Base-by-base conservation (phyloP, 2,113 vertebrate species). In the Melanostigma gelatinosum region DNA sequence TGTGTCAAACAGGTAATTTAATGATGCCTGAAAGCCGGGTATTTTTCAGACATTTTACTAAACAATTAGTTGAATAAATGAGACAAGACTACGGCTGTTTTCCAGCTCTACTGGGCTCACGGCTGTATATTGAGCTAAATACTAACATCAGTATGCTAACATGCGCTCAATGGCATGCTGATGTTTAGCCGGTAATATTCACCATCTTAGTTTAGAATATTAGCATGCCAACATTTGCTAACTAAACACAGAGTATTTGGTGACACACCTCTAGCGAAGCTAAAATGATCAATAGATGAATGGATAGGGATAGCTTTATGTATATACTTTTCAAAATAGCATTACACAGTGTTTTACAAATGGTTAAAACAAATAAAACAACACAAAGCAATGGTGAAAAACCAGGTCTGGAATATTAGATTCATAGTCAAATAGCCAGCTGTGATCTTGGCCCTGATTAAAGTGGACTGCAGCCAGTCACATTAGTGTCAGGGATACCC, bases 381-480 rank as follows among this genome's bases (percentile, higher is more conserved):
- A 18, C 22, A 15, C 16, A 57, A 16, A 24, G 40, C 13, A 15
- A 15, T 52, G 52, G 55, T 57, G 77, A 69, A 54, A 42, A 32
- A 38, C 1, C 32, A 66, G 32, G 77, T 24, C 20, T 64, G 29
- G 18, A 72, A 48, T 61, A 71, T 20, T 1, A 70, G 73, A 73
- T 73, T 77, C 71, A 75, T n/a, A 57, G 48, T 65, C 0, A n/a
- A 68, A 75, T 54, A 67, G 58, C 60, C 85, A 90, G 85, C 83
- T 88, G 86, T 87, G 79, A 83, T 55, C 32, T 80, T 81, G 85
- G 87, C 70, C 6, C 40, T 55, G 18, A 70, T 15, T 78, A 36
- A 80, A 44, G 16, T 83, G 69, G 66, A 80, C 22, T 9, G 18
- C 64, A 58, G 75, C 75, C 82, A 84, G 50, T 65, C 15, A 18